Evolutionary conservation across 2,888 invertebrate genomes (phyloP).

Genomic region (Eristalis pertinax): DNA sequence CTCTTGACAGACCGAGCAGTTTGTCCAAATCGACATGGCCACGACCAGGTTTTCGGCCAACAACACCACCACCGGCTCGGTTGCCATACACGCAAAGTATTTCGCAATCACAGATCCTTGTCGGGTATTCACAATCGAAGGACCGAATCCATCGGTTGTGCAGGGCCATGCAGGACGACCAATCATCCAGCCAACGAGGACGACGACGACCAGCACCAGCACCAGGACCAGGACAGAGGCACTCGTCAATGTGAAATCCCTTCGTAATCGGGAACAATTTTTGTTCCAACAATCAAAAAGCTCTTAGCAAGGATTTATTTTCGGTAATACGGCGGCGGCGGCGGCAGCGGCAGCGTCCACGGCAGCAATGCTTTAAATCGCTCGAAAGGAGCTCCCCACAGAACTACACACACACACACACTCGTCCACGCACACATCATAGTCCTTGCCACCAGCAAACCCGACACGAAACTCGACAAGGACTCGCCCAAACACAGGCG

Average conservation of each 20-base stretch:
- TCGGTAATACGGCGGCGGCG: constrained; percentile 64
- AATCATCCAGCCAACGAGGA: constrained; percentile 4
- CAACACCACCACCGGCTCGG: neutral
- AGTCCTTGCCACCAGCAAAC: neutral
- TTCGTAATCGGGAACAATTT: constrained; percentile 74
- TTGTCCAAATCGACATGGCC: constrained; percentile 38
- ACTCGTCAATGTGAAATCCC: constrained; percentile 72
- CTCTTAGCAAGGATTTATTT: constrained; percentile 74
- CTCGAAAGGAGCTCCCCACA: constrained; percentile 24
- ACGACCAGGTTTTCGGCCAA: neutral
- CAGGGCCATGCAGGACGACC: neutral
- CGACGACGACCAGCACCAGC: constrained; percentile 36
- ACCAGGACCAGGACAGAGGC: too few species aligned
- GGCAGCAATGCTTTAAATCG: constrained; percentile 34
- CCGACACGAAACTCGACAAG: neutral
- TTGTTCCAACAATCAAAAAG: constrained; percentile 74
- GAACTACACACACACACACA: constrained; percentile 4
- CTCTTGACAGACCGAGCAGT: constrained; percentile 53
- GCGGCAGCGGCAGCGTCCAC: neutral
- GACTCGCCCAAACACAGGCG: neutral
- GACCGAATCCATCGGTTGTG: neutral
- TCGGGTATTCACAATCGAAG: constrained; percentile 66
- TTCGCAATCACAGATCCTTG: constrained; percentile 63
- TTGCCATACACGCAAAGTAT: constrained; percentile 10
- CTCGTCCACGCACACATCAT: neutral